Evolutionary conservation across 2,888 invertebrate genomes (phyloP), one percentile per base, ranked within the genome.

Genomic region (Hymenopus coronatus): DNA sequence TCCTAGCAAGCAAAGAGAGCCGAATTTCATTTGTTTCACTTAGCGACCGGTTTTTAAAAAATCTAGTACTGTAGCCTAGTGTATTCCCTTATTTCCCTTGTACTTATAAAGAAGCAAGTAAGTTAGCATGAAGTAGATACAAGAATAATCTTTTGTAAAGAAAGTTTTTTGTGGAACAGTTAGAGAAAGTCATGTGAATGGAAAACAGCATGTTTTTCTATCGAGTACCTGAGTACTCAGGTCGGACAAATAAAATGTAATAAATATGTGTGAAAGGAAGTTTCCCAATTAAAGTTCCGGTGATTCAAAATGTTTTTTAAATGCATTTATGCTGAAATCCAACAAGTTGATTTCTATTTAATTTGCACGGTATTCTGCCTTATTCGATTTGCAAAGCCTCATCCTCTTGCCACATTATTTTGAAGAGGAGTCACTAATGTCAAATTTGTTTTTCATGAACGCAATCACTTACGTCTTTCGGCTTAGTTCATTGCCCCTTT

Each of bases 281-380:
- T 0, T 40, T 40, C 6, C 12, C 12, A 2, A 40, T 2, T 9
- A 1, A 85, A 8, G n/a, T 40, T 40, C 40, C 14, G 85, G 25
- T 85, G 46, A 40, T 40, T 40, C 40, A 40, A 12, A 40, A 1
- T 40, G 12, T 40, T 85, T 84, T 28, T n/a, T 40, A 85, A n/a
- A 85, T n/a, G 25, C 46, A 85, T 85, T 85, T 85, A 40, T 40
- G 27, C 46, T n/a, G 85, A 85, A 85, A 46, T 40, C 85, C 40
- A n/a, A 85, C 46, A 40, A 15, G 46, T 85, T 46, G 85, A 85
- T 85, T 85, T 85, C 27, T 27, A 85, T 85, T 85, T 85, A 85
- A 85, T 85, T 46, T 85, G 40, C 12, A 40, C 12, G 20, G 25
- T 70, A 70, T 70, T 7, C 20, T 70, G 15, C 54, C 20, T 70